phyloP scores from a whole-genome alignment of 1,140 invertebrate species.

The Spodoptera frugiperda region DNA sequence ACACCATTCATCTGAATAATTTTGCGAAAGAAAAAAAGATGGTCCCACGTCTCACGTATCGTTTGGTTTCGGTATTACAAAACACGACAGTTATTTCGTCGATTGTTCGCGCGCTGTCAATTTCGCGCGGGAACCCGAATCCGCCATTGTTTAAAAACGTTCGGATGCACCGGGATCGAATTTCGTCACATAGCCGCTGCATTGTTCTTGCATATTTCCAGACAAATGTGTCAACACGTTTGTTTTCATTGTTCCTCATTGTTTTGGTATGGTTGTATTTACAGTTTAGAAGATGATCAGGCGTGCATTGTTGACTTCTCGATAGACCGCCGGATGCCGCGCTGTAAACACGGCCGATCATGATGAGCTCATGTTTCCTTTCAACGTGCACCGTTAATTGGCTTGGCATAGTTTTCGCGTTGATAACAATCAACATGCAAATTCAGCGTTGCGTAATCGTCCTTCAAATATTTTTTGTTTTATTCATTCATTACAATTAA shows the following conservation, averaged over 20 bases:
- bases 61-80: conserved; percentile 44
- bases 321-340: conserved; percentile 24
- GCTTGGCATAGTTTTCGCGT: conserved; percentile 41
- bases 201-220: conserved; percentile 58
- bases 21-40: conserved; percentile 23
- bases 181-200: conserved; percentile 58
- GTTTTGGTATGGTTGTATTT: conserved; percentile 58
- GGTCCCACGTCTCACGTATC: conserved; percentile 13
- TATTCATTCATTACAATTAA: conserved; percentile 31
- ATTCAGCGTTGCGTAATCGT: conserved; percentile 37
- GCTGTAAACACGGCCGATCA: conserved; percentile 24
- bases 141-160: conserved; percentile 57
- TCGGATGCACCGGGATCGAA: conserved; percentile 59
- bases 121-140: conserved; percentile 51
- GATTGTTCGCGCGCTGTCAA: conserved; percentile 52
- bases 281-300: conserved; percentile 42
- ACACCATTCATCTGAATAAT: conserved; percentile 3
- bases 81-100: conserved; percentile 50
- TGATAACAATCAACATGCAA: conserved; percentile 40
- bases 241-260: conserved; percentile 63
- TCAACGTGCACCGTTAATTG: conserved; percentile 38
- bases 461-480: conserved; percentile 34
- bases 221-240: conserved; percentile 55
- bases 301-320: conserved; percentile 44
- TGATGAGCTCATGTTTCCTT: conserved; percentile 41